A percentile compares a stretch with the other conserved stretches of the same genome.
These are phyloP conservation scores for Chaetodon auriga DNA, from an alignment of 2,113 vertebrate species.

Conservation along the genomic window DNA sequence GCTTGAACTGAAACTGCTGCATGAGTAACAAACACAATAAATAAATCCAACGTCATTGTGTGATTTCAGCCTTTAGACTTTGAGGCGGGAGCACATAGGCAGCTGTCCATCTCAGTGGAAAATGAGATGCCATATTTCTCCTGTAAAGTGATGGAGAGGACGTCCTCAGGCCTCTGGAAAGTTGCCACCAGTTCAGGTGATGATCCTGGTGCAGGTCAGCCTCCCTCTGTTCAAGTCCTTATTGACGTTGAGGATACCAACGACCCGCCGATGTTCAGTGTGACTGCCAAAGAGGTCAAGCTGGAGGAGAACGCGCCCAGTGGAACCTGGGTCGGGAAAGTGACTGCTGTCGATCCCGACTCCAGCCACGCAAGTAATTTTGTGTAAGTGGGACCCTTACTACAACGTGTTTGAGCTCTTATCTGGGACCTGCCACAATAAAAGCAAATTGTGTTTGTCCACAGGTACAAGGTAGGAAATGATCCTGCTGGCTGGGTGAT, in stretches of 20 bases:
- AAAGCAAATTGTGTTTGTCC: not conserved
- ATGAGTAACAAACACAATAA: too few species aligned
- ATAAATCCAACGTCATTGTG: not conserved
- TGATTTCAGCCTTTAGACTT: conserved; percentile 67
- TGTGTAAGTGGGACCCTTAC: conserved; percentile 51
- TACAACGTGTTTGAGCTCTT: not conserved
- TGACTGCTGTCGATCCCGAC: conserved; percentile 63
- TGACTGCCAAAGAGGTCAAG: not conserved
- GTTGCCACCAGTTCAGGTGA: conserved; percentile 29
- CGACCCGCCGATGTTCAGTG: conserved; percentile 46
- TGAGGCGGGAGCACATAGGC: conserved; percentile 37
- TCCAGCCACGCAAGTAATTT: conserved; percentile 25
- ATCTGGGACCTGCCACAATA: not conserved
- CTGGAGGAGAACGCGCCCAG: conserved; percentile 57
- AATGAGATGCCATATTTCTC: conserved; percentile 60
- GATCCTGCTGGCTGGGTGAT: conserved; percentile 76
- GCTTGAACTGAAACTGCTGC: too few species aligned
- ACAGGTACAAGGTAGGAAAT: conserved; percentile 64
- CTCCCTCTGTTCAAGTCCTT: conserved; percentile 28
- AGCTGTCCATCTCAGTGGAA: conserved; percentile 60
- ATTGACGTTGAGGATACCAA: conserved; percentile 66
- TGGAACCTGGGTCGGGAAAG: conserved; percentile 54
- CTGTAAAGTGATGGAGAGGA: conserved; percentile 62
- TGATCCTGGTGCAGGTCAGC: not conserved
- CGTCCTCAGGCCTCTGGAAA: conserved; percentile 49